These are phyloP conservation scores for Eledone cirrhosa DNA, from an alignment of 2,888 invertebrate species.

Conservation along the genomic window DNA sequence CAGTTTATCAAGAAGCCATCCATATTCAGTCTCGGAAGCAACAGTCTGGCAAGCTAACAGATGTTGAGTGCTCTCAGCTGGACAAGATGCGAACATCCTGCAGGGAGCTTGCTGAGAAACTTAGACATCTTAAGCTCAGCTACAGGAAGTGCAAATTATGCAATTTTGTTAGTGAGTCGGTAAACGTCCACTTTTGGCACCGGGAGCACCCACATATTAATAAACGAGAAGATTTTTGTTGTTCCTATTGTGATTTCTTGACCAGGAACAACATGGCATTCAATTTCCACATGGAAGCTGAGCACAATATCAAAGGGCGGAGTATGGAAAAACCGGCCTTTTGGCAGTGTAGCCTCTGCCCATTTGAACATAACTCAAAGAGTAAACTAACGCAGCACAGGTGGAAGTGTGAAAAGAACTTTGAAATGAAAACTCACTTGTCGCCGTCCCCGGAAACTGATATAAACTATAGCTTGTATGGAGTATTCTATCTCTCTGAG, in stretches of 20 bases:
- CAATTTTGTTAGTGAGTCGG: conserved; percentile 53
- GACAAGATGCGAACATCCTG: conserved; percentile 74
- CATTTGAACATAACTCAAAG: conserved; percentile 92
- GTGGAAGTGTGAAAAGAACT: conserved; percentile 87
- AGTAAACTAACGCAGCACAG: conserved; percentile 88
- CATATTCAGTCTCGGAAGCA: conserved; percentile 85
- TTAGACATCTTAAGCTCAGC: conserved; percentile 48
- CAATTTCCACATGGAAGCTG: conserved; percentile 88
- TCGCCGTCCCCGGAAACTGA: conserved; percentile 72
- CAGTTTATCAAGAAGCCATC: conserved; percentile 90
- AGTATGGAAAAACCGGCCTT: conserved; percentile 85
- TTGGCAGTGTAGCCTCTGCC: conserved; percentile 92
- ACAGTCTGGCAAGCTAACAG: conserved; percentile 68
- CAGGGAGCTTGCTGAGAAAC: conserved; percentile 51
- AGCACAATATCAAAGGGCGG: conserved; percentile 84
- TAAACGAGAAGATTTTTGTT: conserved; percentile 70
- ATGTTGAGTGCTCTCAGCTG: conserved; percentile 71
- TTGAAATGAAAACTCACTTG: conserved; percentile 83
- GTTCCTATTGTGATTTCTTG: conserved; percentile 84
- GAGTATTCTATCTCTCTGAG: conserved; percentile 49
- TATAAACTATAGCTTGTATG: conserved; percentile 57
- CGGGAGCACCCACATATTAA: conserved; percentile 69
- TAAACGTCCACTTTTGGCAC: conserved; percentile 74
- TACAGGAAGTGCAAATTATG: conserved; percentile 48
- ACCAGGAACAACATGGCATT: conserved; percentile 74